Evolutionary conservation across 2,113 vertebrate genomes (phyloP).

Genomic region (Pelecanus crispus): DNA sequence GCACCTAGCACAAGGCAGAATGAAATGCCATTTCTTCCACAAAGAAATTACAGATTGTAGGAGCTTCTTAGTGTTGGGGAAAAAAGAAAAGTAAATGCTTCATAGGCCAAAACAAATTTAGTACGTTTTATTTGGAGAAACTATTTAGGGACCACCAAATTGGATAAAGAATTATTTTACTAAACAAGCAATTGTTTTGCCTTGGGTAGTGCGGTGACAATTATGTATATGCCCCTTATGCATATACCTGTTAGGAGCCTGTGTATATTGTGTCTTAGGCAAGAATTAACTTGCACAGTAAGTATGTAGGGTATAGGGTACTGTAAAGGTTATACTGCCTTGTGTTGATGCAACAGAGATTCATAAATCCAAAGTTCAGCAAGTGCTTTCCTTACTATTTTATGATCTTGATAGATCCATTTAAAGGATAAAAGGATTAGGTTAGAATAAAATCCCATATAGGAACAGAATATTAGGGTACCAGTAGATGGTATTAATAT

Average conservation of each 20-base stretch:
- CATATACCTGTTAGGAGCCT: background rate
- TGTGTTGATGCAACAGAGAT: background rate
- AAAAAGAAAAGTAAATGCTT: background rate
- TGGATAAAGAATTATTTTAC: background rate
- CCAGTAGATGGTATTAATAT: background rate
- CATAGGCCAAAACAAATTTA: background rate
- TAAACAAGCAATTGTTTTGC: background rate
- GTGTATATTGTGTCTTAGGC: background rate
- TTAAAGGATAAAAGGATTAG: background rate
- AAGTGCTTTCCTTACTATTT: background rate
- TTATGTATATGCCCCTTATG: background rate
- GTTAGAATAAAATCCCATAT: background rate
- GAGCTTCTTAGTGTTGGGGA: background rate
- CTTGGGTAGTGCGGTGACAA: background rate
- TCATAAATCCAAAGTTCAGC: background rate
- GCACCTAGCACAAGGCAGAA: background rate
- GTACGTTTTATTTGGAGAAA: background rate
- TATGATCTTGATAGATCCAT: background rate
- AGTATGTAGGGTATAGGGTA: background rate
- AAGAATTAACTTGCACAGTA: background rate
- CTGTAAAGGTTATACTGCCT: background rate
- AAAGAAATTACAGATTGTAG: background rate
- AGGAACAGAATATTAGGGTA: background rate
- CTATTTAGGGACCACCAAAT: background rate
- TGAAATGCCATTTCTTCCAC: background rate